These are phyloP conservation scores for Plusia festucae DNA, from an alignment of 2,888 invertebrate species.

Conservation along the genomic window DNA sequence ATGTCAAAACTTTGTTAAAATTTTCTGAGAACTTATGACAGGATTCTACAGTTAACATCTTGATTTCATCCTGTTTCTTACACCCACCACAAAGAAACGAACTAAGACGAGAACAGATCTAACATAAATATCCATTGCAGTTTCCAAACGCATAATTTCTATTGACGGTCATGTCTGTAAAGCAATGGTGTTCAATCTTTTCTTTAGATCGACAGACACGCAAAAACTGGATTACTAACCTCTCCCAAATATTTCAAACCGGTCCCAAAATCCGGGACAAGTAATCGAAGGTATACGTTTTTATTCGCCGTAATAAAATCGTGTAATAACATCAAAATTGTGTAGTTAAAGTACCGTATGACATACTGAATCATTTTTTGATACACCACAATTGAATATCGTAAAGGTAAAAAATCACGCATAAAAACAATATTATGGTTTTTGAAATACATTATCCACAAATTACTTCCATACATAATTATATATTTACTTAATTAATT, in stretches of 20 bases:
- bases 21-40: conserved; percentile 6
- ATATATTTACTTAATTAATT: no score
- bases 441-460: no score
- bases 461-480: no score
- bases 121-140: not conserved
- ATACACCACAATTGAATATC: not conserved
- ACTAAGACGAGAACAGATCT: not conserved
- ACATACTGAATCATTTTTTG: not conserved
- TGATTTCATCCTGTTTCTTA: conserved; percentile 49
- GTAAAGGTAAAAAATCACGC: not conserved
- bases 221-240: conserved; percentile 43
- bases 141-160: not conserved
- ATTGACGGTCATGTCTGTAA: not conserved
- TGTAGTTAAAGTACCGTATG: conserved; percentile 20
- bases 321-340: conserved; percentile 29
- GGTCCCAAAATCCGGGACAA: conserved; percentile 51
- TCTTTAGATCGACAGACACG: not conserved
- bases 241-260: conserved; percentile 58
- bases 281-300: conserved; percentile 40
- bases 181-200: conserved; percentile 24
- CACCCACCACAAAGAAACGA: not conserved
- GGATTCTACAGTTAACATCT: conserved; percentile 36
- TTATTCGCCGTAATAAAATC: conserved; percentile 42
- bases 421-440: no score
- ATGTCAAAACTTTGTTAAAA: conserved; percentile 3